Conservation (phyloP, 2,888 invertebrate genomes). For the Blera fallax region DNA sequence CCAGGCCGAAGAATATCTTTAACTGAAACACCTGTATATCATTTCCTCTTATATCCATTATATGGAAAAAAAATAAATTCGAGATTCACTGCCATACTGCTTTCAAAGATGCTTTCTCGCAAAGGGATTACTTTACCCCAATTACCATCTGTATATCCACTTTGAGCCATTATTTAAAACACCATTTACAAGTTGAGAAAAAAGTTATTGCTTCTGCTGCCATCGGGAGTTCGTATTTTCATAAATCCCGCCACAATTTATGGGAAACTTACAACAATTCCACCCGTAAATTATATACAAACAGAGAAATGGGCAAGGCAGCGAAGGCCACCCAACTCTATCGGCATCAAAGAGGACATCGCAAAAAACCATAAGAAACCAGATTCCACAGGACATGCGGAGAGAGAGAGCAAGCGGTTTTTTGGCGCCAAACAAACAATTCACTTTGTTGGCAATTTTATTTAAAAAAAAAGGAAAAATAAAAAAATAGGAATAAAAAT, state of each 20-base stretch:
- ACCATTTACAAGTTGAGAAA: slow-evolving; percentile 40
- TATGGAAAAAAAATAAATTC: no score
- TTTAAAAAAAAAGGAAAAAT: slow-evolving; percentile 30
- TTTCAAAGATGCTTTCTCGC: background rate
- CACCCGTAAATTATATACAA: slow-evolving; percentile 10
- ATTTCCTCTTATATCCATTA: no score
- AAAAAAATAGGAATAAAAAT: no score
- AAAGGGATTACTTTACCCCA: slow-evolving; percentile 1
- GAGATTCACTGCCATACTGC: no score
- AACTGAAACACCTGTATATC: no score
- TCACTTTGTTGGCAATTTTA: slow-evolving; percentile 40
- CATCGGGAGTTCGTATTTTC: slow-evolving; percentile 21
- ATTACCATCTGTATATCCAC: slow-evolving; percentile 29
- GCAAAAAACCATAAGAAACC: slow-evolving; percentile 19
- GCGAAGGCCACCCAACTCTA: slow-evolving; percentile 1
- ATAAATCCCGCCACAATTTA: slow-evolving; percentile 53
- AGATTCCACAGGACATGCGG: background rate
- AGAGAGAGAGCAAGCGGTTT: background rate
- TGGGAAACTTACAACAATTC: slow-evolving; percentile 50
- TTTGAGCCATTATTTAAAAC: slow-evolving; percentile 37
- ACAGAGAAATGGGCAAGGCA: background rate
- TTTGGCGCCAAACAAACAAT: slow-evolving; percentile 61
- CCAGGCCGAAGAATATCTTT: no score
- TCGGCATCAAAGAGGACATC: background rate
- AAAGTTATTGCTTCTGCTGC: slow-evolving; percentile 29